Base-by-base conservation (phyloP, 2,888 invertebrate genomes). In the Acleris emargana region DNA sequence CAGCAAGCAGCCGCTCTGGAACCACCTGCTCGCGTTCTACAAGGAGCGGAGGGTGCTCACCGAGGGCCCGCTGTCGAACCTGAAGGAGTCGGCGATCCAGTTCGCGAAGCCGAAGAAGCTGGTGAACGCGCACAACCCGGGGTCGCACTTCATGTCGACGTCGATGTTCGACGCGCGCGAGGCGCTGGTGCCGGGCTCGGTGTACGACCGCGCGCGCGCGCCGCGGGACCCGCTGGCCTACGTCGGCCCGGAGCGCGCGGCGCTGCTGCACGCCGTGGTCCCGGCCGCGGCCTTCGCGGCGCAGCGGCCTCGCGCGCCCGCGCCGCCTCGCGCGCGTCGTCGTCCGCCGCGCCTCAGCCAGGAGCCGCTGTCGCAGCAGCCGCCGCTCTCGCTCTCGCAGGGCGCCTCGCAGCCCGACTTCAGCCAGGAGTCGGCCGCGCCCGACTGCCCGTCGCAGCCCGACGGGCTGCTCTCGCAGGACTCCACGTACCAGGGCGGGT, bases 1-100 rank as follows among this genome's bases (percentile, higher is more conserved):
- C 3, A 98, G 99, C 7, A 99, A 99, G 90, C 99, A 99, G 91
- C 98, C 98, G 0, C 93, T 99, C 1, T 99, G 99, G 99, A 99
- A 99, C 87, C 99, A 99, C 82, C 93, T 99, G 74, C 93, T 99
- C 68, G 98, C 97, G 50, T 99, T 99, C 84, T 99, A 98, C 93
- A 99, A 99, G 85, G 99, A 99, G 84, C 97, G 99, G 71, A 97
- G 98, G 82, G 97, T 98, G 47, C 93, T 99, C 18, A 99, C 99
- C 5, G 99, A 99, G 88, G 99, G 99, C 0, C 99, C 99, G 0
- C 92, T 99, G 43, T 99, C 98, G 74, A 99, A 99, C 87, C 92
- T 99, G 62, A 99, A 99, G 81, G 98, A 99, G 85, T 98, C 98
- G 0, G 95, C 98, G 80, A 98, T 99, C 67, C 98, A 98, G 84